Conservation (phyloP, 2,797 vertebrate genomes). For the Euphonia xanthogaster region DNA sequence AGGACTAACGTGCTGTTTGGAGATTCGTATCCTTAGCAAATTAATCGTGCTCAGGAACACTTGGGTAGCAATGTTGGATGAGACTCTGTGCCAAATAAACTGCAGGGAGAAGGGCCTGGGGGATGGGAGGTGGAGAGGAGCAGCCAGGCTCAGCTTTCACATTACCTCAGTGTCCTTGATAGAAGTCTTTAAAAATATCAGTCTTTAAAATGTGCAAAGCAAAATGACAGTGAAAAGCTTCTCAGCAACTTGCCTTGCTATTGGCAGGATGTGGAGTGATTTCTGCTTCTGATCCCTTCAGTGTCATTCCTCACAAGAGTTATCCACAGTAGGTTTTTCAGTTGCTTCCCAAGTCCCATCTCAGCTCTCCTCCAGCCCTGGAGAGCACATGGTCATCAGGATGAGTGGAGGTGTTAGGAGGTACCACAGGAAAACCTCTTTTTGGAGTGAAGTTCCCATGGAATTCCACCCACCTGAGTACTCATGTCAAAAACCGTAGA, state of each 20-base stretch:
- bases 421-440: not conserved
- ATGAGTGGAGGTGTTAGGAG: not conserved
- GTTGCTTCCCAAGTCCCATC: not conserved
- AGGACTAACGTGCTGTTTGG: not conserved
- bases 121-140: not conserved
- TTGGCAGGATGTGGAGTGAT: not conserved
- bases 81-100: not conserved
- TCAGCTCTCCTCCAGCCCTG: not conserved
- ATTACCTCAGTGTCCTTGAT: conserved; percentile 26
- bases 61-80: not conserved
- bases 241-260: not conserved
- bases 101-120: not conserved
- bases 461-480: not conserved
- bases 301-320: not conserved
- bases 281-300: not conserved
- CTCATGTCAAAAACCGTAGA: not conserved
- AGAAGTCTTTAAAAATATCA: not conserved
- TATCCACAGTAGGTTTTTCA: not conserved
- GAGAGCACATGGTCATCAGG: not conserved
- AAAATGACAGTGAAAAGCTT: not conserved
- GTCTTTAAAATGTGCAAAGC: not conserved
- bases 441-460: not conserved
- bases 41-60: conserved; percentile 8
- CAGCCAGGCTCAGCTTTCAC: not conserved
- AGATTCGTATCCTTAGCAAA: conserved; percentile 21